A percentile compares a stretch with the other conserved stretches of the same genome.
Conservation (phyloP, 2,113 vertebrate species). For the Microcebus ravelobensis region DNA sequence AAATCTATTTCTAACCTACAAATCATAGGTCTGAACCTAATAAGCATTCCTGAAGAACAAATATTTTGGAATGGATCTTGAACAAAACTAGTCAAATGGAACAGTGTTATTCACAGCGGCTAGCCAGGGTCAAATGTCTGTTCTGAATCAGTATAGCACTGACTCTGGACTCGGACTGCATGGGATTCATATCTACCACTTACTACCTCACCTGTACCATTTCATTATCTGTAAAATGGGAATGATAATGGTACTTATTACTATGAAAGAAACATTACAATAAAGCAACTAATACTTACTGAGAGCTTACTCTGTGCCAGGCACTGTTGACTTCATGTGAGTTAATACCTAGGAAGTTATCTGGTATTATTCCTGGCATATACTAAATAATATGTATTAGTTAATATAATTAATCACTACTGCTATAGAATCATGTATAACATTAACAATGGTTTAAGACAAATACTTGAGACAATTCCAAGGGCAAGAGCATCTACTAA, state of each 20-base stretch:
- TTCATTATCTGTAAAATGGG: slow-evolving; percentile 30
- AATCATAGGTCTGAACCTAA: background rate
- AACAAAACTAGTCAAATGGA: background rate
- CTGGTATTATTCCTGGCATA: background rate
- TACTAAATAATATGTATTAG: background rate
- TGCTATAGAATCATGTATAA: background rate
- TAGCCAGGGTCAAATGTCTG: slow-evolving; percentile 20
- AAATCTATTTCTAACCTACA: slow-evolving; percentile 25
- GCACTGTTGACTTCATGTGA: background rate
- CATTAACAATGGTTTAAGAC: background rate
- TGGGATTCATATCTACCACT: background rate
- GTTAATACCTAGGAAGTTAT: background rate
- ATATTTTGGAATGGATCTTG: background rate
- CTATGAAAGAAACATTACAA: background rate
- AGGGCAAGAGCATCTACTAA: background rate
- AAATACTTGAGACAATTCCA: background rate
- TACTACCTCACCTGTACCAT: background rate
- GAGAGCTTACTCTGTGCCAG: background rate
- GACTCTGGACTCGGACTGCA: background rate
- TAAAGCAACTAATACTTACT: background rate
- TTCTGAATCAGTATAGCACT: background rate
- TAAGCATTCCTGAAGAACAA: slow-evolving; percentile 33
- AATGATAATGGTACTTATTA: slow-evolving; percentile 1
- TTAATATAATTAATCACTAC: background rate
- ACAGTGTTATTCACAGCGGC: slow-evolving; percentile 6